Conservation (phyloP, 1,140 invertebrate species). For the Fopius arisanus region DNA sequence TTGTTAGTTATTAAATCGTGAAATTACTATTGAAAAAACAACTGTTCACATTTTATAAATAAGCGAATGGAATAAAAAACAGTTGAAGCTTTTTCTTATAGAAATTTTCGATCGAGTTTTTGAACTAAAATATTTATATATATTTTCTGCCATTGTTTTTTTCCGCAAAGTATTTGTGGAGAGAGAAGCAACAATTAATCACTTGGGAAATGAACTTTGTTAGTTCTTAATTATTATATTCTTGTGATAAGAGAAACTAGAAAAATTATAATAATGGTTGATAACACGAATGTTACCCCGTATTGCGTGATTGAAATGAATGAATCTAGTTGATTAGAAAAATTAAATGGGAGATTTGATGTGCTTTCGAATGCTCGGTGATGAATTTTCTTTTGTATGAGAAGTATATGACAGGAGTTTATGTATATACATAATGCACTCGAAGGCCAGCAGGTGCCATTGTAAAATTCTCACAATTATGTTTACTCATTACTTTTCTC, state of each 20-base stretch:
- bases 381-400: not conserved
- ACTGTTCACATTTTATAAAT: not conserved
- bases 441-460: constrained; percentile 2
- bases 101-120: not conserved
- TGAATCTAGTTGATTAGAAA: not conserved
- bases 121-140: constrained; percentile 7
- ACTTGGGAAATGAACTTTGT: not conserved
- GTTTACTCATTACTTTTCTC: not conserved
- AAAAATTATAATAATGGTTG: not conserved
- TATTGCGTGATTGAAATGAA: not conserved
- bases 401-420: constrained; percentile 26
- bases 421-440: constrained; percentile 22
- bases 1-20: constrained; percentile 7
- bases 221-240: not conserved
- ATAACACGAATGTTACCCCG: not conserved
- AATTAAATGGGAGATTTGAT: not conserved
- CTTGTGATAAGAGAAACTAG: constrained; percentile 7
- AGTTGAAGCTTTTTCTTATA: not conserved
- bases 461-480: constrained; percentile 26
- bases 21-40: not conserved
- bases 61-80: not conserved
- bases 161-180: not conserved
- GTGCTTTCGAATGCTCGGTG: not conserved
- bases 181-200: not conserved
- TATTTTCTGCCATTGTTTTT: constrained; percentile 1